Evolutionary conservation across 2,113 vertebrate species (phyloP), one percentile per base, ranked within the genome.

Genomic region (Heptranchias perlo): DNA sequence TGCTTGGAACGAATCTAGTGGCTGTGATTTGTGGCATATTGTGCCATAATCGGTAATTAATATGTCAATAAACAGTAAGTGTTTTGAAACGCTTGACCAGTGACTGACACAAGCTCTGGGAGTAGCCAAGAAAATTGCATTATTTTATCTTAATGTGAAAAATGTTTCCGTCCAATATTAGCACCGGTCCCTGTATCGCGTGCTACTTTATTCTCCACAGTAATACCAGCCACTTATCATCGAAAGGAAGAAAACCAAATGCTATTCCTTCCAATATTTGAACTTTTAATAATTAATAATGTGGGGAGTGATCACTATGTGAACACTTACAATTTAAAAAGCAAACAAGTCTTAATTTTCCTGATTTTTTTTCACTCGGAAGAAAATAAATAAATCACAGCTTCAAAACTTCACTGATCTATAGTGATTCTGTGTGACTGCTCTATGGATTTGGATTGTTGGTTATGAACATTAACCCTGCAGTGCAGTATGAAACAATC

Each of bases 21-120:
- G 89, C 64, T 93, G 89, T 93, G 89, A 93, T 93, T 93, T 93
- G 89, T 93, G 89, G 89, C 89, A 93, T 93, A 93, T 93, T 93
- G 89, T 93, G 89, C 58, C 89, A 93, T 93, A 93, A 93, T 93
- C 89, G 64, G 89, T 93, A 93, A 93, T 93, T 93, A 93, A 93
- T 93, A 93, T 93, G 89, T 93, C 89, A 93, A 93, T 93, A 93
- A 93, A 93, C 89, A 62, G 89, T 93, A 93, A 93, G 89, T 93
- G 89, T 23, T 93, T 93, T 93, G 89, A 93, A 93, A 93, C 89
- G 89, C 89, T 93, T 93, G 89, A 62, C 89, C 89, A 93, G 89
- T 93, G 89, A 93, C 89, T 93, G 89, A 93, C 89, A 93, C 58
- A 62, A 93, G 89, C 54, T 93, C 89, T 61, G 58, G 61, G 58